Evolutionary conservation across 2,113 vertebrate species (phyloP).

Genomic region (Chloebia gouldiae): DNA sequence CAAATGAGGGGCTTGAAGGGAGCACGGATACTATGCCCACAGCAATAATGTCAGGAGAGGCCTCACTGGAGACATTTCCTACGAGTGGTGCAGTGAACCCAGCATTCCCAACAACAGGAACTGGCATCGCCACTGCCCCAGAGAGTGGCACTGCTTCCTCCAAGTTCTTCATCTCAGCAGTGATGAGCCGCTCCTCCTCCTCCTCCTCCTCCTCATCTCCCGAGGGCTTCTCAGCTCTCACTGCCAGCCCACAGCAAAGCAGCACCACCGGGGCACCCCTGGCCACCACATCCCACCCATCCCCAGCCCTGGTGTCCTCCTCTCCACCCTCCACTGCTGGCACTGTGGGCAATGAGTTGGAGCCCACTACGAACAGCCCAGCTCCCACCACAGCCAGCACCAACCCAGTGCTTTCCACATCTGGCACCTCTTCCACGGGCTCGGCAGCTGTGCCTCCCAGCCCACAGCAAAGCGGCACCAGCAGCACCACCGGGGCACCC

Average conservation of each 20-base stretch:
- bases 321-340: background rate
- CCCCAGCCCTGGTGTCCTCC: fast-evolving
- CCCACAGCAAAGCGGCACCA: background rate
- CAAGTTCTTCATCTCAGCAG: background rate
- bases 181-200: fast-evolving
- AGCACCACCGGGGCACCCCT: fast-evolving
- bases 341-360: too few relatives aligned
- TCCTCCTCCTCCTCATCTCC: background rate
- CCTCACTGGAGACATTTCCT: fast-evolving
- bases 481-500: fast-evolving
- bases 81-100: fast-evolving
- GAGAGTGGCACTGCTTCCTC: background rate
- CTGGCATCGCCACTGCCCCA: fast-evolving
- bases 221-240: fast-evolving
- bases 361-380: too few relatives aligned
- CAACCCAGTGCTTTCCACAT: too few relatives aligned
- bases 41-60: fast-evolving
- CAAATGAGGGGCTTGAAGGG: too few relatives aligned
- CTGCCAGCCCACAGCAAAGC: background rate
- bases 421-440: fast-evolving
- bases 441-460: background rate
- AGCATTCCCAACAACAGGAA: fast-evolving
- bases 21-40: too few relatives aligned
- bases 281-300: background rate
- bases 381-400: too few relatives aligned